Evolutionary conservation across 2,888 invertebrate species (phyloP), one percentile per base, ranked within the genome.

Genomic region (Phengaris arion): DNA sequence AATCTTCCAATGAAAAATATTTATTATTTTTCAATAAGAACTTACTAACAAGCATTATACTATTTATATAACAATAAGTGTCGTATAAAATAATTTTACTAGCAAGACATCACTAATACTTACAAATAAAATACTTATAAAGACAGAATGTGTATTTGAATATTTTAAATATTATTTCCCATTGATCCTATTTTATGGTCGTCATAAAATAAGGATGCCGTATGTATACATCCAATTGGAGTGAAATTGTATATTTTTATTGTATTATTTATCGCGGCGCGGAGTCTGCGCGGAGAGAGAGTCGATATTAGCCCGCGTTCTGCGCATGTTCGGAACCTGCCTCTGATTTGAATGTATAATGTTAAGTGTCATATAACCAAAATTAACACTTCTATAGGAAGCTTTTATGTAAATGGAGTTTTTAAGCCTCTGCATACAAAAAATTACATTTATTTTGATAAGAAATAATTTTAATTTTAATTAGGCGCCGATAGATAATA

Each of bases 301-400:
- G 87, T 93, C 93, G 89, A 93, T 93, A 93, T 81, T 79, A 78
- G 35, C 35, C 76, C 74, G 75, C 74, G 75, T 79, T 80, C 75
- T 87, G 87, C 93, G 93, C 93, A 93, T 92, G 93, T 89, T 92
- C 93, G 88, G 87, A 89, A 79, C 78, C 83, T 82, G 86, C 88
- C 91, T 89, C 88, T 87, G 90, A 91, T 92, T 90, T 89, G 87
- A 87, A 92, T 91, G 87, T 85, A n/a, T 91, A 90, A 92, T 91
- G 87, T 82, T 83, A 80, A 83, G 84, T 87, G 88, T 86, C 87
- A 86, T 86, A 85, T 83, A 84, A 85, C 86, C 86, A 79, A 48
- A 54, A 64, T 72, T 70, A 64, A 51, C 69, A 1, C 22, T 51
- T 52, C 12, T 72, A 12, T 54, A 54, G 7, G 13, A 22, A 51